Base-by-base conservation (phyloP, 1,140 invertebrate genomes). In the Halictus rubicundus region DNA sequence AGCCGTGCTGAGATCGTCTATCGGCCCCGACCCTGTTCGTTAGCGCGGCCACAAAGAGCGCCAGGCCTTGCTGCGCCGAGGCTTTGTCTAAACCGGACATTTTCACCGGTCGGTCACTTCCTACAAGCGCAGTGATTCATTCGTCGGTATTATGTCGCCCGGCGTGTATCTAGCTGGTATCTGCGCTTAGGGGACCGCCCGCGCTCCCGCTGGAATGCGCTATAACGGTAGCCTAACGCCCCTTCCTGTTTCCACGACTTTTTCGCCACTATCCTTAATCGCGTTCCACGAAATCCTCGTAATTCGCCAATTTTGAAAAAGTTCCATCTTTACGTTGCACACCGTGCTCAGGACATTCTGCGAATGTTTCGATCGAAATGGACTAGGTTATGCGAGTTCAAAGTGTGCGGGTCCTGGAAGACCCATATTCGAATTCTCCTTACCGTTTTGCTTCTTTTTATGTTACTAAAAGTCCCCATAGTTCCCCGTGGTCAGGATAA, bases 1-100 rank as follows among this genome's bases (percentile, higher is more conserved):
- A 86, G 42, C 80, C 76, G 80, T 86, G 81, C 82, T 83, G 71
- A 87, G 86, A 87, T 87, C 86, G 81, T 85, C 79, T 87, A 87
- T 87, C 86, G 85, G 42, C 80, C 49, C 61, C 73, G 68, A 82
- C 79, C 81, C 86, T 87, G 79, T 87, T 87, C 86, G 86, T 87
- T 87, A 87, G 86, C 68, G 57, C 69, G 65, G 66, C 78, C 52
- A 68, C 77, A 78, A 79, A 79, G 74, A 72, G 70, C 52, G 21
- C 32, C 37, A 65, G 69, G 61, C 61, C 49, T 52, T 16, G 49
- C 37, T 46, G 37, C 49, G 21, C 32, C 60, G 12, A n/a, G 37
- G 69, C 70, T 72, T 73, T 72, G 68, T 72, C 76, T 78, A 78
- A 63, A 71, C 68, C 57, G 75, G 75, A 78, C 68, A 71, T 78